These are phyloP conservation scores for Andinoacara biseriatus DNA, from an alignment of 2,113 vertebrate genomes.

Conservation along the genomic window DNA sequence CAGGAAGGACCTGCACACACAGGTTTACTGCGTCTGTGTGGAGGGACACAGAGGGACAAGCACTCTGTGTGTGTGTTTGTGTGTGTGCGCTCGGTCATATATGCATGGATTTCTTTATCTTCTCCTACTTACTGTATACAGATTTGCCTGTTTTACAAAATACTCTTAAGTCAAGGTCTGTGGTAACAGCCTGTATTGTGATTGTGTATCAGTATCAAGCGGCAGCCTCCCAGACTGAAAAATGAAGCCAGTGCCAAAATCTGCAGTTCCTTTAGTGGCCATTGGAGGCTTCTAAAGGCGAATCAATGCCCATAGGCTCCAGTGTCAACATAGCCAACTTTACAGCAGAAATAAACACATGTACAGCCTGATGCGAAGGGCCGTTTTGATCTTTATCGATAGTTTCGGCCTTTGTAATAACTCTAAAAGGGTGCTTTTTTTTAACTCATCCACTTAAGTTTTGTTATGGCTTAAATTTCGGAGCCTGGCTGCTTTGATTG, in stretches of 20 bases:
- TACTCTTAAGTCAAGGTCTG: neutral
- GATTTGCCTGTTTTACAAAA: neutral
- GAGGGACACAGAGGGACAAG: slow-evolving; percentile 8
- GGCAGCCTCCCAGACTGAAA: neutral
- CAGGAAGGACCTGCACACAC: neutral
- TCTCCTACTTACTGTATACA: neutral
- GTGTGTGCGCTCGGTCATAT: neutral
- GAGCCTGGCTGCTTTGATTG: neutral
- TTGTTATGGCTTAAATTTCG: neutral
- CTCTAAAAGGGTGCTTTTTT: neutral
- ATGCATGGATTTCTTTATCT: neutral
- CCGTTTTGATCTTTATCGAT: neutral
- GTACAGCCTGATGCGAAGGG: neutral
- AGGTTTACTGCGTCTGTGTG: slow-evolving; percentile 31
- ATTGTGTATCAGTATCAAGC: neutral
- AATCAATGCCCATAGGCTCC: neutral
- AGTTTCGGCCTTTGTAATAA: neutral
- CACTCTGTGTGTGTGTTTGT: neutral
- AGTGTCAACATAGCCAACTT: neutral
- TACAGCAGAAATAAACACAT: neutral
- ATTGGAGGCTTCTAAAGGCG: neutral
- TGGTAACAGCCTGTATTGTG: neutral
- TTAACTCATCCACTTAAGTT: neutral
- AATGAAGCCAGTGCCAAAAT: neutral
- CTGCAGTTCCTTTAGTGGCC: neutral